These are phyloP conservation scores for Artemisiospiza belli DNA, from an alignment of 2,113 vertebrate genomes.

Conservation along the genomic window DNA sequence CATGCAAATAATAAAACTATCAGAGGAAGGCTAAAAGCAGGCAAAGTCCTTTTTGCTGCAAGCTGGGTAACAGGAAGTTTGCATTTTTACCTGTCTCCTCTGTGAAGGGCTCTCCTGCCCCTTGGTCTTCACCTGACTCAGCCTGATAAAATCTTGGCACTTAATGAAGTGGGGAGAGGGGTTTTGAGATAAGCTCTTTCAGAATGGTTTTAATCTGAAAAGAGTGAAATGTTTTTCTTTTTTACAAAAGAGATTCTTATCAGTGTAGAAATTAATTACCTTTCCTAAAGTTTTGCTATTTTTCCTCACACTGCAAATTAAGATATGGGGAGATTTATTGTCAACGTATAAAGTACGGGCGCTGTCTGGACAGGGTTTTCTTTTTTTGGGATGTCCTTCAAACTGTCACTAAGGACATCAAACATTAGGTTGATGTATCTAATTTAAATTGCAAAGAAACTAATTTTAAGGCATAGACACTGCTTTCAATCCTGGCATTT, in stretches of 20 bases:
- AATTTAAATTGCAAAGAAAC: constrained; percentile 44
- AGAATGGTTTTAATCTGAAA: background rate
- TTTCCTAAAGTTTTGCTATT: constrained; percentile 50
- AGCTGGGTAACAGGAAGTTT: background rate
- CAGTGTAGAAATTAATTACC: constrained; percentile 28
- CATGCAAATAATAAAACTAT: background rate
- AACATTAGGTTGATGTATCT: constrained; percentile 2
- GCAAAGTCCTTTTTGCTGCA: background rate
- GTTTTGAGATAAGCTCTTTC: constrained; percentile 4
- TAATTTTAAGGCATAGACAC: background rate
- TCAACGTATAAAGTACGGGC: background rate
- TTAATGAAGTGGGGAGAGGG: background rate
- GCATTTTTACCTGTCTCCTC: background rate
- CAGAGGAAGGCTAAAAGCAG: background rate
- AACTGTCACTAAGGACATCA: constrained; percentile 19
- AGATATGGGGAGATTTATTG: constrained; percentile 35
- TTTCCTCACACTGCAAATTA: constrained; percentile 23
- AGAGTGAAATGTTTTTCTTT: background rate
- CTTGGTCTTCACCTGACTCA: background rate
- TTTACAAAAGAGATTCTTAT: constrained; percentile 47
- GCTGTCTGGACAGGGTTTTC: background rate
- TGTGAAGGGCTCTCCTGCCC: background rate
- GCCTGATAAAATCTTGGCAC: constrained; percentile 5
- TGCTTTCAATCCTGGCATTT: background rate
- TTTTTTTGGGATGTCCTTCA: constrained; percentile 40